Conservation (phyloP, 2,888 invertebrate species). For the Subacronicta megacephala region DNA sequence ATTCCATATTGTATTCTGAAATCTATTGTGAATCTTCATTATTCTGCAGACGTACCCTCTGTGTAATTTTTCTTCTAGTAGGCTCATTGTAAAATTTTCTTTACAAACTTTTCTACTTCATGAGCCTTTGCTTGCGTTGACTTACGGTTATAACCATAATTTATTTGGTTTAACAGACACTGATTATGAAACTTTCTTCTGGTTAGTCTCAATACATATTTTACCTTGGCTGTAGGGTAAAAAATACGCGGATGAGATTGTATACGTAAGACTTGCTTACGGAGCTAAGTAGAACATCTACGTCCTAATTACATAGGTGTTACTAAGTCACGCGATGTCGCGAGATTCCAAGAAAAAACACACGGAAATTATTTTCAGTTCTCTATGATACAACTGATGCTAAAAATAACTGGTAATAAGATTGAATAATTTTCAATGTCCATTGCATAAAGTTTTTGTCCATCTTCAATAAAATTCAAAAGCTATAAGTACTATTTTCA, state of each 20-base stretch:
- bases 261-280: constrained; percentile 38
- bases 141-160: constrained; percentile 22
- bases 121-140: constrained; percentile 26
- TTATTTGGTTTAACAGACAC: constrained; percentile 16
- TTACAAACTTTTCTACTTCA: constrained; percentile 32
- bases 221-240: constrained; percentile 13
- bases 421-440: not conserved
- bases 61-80: constrained; percentile 47
- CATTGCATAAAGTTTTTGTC: not conserved
- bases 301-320: constrained; percentile 48
- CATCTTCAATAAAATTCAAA: constrained; percentile 7
- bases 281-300: constrained; percentile 30
- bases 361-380: constrained; percentile 28
- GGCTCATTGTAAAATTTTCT: constrained; percentile 44
- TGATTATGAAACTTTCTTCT: constrained; percentile 21
- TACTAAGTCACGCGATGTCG: constrained; percentile 54
- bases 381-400: constrained; percentile 5
- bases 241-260: constrained; percentile 24
- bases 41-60: constrained; percentile 34
- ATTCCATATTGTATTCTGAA: constrained; percentile 54
- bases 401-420: constrained; percentile 2
- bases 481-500: constrained; percentile 6
- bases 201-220: constrained; percentile 36
- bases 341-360: constrained; percentile 35
- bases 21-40: constrained; percentile 46